Conservation (phyloP, 2,113 vertebrate genomes). For the Amblyopsis rosae region DNA sequence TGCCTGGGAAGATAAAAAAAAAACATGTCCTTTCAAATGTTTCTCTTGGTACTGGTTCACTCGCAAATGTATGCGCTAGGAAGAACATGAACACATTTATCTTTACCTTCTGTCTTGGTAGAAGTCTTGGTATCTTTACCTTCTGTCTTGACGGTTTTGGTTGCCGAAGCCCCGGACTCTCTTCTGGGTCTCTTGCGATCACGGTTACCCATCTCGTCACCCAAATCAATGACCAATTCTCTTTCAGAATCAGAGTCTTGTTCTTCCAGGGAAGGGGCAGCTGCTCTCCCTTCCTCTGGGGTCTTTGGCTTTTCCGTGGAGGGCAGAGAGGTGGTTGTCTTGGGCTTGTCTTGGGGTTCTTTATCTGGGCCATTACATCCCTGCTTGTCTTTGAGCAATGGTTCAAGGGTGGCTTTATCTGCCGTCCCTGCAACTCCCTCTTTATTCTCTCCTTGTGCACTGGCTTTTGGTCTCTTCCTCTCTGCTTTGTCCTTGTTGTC, state of each 20-base stretch:
- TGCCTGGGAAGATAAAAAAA: slow-evolving; percentile 74
- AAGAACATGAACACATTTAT: background rate
- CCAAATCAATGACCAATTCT: slow-evolving; percentile 96
- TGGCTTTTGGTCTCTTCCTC: slow-evolving; percentile 72
- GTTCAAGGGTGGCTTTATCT: slow-evolving; percentile 80
- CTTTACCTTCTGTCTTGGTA: slow-evolving; percentile 85
- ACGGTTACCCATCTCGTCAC: slow-evolving; percentile 88
- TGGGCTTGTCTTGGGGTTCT: slow-evolving; percentile 84
- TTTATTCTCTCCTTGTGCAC: slow-evolving; percentile 79
- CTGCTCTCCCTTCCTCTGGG: slow-evolving; percentile 84
- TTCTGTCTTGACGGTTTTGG: slow-evolving; percentile 78
- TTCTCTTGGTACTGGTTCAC: background rate
- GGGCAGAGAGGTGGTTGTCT: slow-evolving; percentile 70
- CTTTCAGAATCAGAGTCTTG: slow-evolving; percentile 96
- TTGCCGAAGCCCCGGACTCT: slow-evolving; percentile 67
- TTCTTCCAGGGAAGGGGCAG: slow-evolving; percentile 68
- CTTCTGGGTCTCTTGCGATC: slow-evolving; percentile 88
- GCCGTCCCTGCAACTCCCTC: slow-evolving; percentile 71
- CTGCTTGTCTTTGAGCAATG: slow-evolving; percentile 78
- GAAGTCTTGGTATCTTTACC: slow-evolving; percentile 78
- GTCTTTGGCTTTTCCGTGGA: slow-evolving; percentile 83
- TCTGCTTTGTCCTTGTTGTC: slow-evolving; percentile 82
- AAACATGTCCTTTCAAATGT: background rate
- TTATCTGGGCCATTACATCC: slow-evolving; percentile 76
- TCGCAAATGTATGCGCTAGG: background rate